These are phyloP conservation scores for Hydropsyche betteni DNA, from an alignment of 2,888 invertebrate species.

Conservation along the genomic window DNA sequence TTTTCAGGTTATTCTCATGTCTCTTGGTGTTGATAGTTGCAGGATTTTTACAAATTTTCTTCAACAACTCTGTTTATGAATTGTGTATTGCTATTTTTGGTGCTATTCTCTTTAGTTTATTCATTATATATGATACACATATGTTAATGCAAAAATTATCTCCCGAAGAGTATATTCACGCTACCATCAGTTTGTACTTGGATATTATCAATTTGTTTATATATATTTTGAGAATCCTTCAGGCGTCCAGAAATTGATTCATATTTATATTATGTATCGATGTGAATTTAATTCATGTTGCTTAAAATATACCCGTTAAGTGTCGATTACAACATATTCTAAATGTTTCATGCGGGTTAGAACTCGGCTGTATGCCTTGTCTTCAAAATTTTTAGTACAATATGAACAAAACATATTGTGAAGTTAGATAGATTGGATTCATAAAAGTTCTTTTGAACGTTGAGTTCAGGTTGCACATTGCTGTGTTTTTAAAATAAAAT, in stretches of 20 bases:
- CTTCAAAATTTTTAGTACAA: too few relatives aligned
- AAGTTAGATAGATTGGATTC: too few relatives aligned
- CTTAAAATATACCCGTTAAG: too few relatives aligned
- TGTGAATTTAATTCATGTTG: too few relatives aligned
- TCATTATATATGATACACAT: constrained; percentile 87
- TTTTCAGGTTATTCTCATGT: constrained; percentile 72
- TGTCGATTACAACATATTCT: too few relatives aligned
- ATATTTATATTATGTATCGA: background rate
- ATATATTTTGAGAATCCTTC: constrained; percentile 79
- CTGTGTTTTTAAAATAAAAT: too few relatives aligned
- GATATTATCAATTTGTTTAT: constrained; percentile 88
- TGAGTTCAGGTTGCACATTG: too few relatives aligned
- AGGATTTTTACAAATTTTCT: constrained; percentile 77
- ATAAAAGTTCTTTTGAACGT: too few relatives aligned
- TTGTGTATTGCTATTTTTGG: constrained; percentile 77
- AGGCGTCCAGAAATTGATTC: constrained; percentile 65
- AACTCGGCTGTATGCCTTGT: too few relatives aligned
- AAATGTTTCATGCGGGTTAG: too few relatives aligned
- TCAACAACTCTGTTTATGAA: constrained; percentile 77
- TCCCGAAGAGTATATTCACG: constrained; percentile 88
- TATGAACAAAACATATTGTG: too few relatives aligned
- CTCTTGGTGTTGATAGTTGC: constrained; percentile 75
- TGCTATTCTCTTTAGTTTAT: constrained; percentile 79
- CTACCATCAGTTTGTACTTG: constrained; percentile 85
- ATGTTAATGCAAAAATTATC: constrained; percentile 82